phyloP scores from a whole-genome alignment of 2,797 vertebrate genomes.

The Apodemus agrarius region DNA sequence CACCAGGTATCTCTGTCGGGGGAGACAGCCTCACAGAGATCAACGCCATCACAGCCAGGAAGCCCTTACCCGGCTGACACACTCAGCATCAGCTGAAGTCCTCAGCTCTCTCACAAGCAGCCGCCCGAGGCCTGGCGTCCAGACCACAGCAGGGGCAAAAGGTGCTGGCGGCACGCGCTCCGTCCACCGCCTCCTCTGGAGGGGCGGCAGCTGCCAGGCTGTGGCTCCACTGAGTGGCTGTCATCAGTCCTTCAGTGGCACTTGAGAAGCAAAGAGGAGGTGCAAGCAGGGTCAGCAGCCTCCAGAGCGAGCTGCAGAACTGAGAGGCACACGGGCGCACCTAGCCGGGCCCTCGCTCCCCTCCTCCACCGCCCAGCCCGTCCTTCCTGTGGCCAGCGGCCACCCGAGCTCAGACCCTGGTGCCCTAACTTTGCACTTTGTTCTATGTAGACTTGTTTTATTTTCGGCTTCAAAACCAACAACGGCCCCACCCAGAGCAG shows the following conservation, averaged over 20 bases:
- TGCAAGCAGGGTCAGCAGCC: not conserved
- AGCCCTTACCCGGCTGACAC: not conserved
- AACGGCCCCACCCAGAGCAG: slow-evolving; percentile 59
- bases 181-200: not conserved
- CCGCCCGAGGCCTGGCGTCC: not conserved
- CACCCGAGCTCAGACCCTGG: not conserved
- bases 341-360: fast-evolving
- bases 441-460: slow-evolving; percentile 12
- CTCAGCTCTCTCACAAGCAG: not conserved
- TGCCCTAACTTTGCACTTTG: not conserved
- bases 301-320: not conserved
- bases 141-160: not conserved
- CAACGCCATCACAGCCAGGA: not conserved
- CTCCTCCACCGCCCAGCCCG: fast-evolving
- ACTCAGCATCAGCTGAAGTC: not conserved
- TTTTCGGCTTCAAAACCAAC: slow-evolving; percentile 56
- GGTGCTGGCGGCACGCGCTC: not conserved
- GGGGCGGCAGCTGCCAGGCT: not conserved
- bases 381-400: fast-evolving
- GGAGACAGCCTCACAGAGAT: not conserved
- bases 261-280: not conserved
- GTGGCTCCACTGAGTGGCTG: not conserved
- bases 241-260: not conserved
- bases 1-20: not conserved
- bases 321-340: not conserved